Evolutionary conservation across 1,140 invertebrate species (phyloP).

Genomic region (Drosophila bocki): DNA sequence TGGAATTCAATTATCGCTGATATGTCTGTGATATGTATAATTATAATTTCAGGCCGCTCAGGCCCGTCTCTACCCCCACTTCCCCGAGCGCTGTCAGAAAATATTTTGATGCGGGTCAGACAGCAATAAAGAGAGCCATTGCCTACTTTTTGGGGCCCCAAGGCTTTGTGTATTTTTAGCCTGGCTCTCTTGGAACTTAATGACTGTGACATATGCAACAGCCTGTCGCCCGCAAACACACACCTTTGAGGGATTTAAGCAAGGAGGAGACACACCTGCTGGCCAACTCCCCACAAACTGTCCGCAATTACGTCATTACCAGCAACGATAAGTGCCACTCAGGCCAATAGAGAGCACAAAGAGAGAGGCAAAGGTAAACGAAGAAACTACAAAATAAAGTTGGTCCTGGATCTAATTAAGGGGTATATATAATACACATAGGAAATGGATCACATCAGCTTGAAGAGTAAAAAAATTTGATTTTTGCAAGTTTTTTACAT

Average conservation of each 20-base stretch:
- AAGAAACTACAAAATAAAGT: slow-evolving; percentile 13
- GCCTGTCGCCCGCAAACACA: slow-evolving; percentile 8
- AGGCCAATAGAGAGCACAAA: slow-evolving; percentile 10
- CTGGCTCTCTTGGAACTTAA: slow-evolving; percentile 34
- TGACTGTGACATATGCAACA: slow-evolving; percentile 60
- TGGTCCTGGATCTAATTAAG: background rate
- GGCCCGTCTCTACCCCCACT: background rate
- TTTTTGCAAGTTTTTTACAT: background rate
- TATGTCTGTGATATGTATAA: slow-evolving; percentile 29
- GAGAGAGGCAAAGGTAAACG: slow-evolving; percentile 3
- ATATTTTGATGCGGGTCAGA: slow-evolving; percentile 26
- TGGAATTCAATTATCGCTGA: slow-evolving; percentile 42
- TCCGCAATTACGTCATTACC: slow-evolving; percentile 77
- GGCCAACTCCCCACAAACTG: slow-evolving; percentile 22
- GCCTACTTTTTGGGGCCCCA: slow-evolving; percentile 10
- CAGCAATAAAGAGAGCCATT: background rate
- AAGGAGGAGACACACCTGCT: slow-evolving; percentile 32
- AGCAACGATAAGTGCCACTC: slow-evolving; percentile 67
- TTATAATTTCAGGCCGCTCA: slow-evolving; percentile 28
- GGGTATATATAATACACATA: background rate
- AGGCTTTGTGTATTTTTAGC: slow-evolving; percentile 32
- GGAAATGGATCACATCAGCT: background rate
- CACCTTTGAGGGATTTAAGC: background rate
- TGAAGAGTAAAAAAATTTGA: too few species aligned
- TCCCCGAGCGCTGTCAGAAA: background rate